Evolutionary conservation across 2,888 invertebrate species (phyloP), one percentile per base, ranked within the genome.

Genomic region (Stenodema calcarata): DNA sequence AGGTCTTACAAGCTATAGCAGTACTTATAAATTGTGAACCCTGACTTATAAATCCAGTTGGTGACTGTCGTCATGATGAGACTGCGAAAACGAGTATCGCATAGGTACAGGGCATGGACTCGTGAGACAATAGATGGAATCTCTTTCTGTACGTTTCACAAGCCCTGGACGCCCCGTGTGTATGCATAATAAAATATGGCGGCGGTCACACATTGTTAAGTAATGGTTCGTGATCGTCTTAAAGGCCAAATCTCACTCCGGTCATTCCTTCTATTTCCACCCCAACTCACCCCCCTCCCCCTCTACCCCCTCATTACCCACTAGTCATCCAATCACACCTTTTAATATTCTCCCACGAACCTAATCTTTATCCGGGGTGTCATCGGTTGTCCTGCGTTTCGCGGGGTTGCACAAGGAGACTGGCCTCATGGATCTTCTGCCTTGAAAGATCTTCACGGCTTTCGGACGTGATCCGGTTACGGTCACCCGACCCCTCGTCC

Each of bases 171-270:
- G 54, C 81, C 81, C 69, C 35, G 70, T 70, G 83, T 83, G 83
- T 83, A 83, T 83, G 83, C 83, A 83, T 70, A 83, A 83, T 83
- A 83, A 83, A 81, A 83, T 83, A 83, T 83, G 83, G 83, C 83
- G 83, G 83, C 83, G 83, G 83, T 83, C 83, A 83, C 83, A 83
- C 83, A 83, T 70, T 83, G 83, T 83, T 83, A 83, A 83, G 83
- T 83, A 83, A 83, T 70, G 83, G 42, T 47, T 83, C 83, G 83
- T 83, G 83, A 83, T 62, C 83, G 27, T 83, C 83, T 70, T 47
- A 83, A 83, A 83, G 83, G 69, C 70, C 83, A 83, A 69, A 81
- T 81, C 81, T 79, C 79, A 30, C 83, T 44, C 70, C 83, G 83
- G 83, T 83, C 83, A 83, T 69, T 83, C 70, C 69, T 69, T 42